phyloP scores from a whole-genome alignment of 1,140 invertebrate genomes.

The Apis cerana region DNA sequence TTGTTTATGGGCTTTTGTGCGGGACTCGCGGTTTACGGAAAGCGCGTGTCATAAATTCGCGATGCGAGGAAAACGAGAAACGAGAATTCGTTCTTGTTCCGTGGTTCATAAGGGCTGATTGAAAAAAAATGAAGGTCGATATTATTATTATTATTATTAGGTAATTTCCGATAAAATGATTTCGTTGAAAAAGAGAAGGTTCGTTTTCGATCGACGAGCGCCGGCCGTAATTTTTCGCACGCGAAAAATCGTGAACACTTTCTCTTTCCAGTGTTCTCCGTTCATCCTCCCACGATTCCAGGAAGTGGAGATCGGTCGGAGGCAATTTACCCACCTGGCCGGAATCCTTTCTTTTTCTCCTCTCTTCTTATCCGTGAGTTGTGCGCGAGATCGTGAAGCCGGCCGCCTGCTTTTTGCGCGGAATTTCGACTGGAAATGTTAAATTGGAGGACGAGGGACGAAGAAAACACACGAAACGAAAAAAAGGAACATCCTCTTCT shows the following conservation, averaged over 20 bases:
- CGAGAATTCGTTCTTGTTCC: too few relatives aligned
- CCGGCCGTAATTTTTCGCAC: too few relatives aligned
- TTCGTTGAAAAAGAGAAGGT: neutral
- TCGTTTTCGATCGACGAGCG: neutral
- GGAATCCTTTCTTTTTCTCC: neutral
- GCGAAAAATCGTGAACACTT: neutral
- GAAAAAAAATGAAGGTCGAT: too few relatives aligned
- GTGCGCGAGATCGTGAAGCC: neutral
- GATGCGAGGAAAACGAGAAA: too few relatives aligned
- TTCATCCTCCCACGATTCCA: slow-evolving; percentile 34
- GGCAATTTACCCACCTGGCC: slow-evolving; percentile 23
- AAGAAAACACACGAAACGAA: neutral
- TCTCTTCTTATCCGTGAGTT: neutral
- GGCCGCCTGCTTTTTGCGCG: neutral
- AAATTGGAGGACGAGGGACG: neutral
- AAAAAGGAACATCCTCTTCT: neutral
- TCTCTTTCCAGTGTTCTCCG: neutral
- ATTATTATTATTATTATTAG: too few relatives aligned
- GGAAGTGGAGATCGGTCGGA: slow-evolving; percentile 26
- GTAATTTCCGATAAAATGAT: too few relatives aligned
- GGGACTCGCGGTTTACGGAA: neutral
- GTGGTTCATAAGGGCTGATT: too few relatives aligned
- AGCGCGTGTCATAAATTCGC: neutral
- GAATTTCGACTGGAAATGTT: neutral
- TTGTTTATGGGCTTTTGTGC: too few relatives aligned